These are phyloP conservation scores for Kryptopterus vitreolus DNA, from an alignment of 2,797 vertebrate species.

Conservation along the genomic window DNA sequence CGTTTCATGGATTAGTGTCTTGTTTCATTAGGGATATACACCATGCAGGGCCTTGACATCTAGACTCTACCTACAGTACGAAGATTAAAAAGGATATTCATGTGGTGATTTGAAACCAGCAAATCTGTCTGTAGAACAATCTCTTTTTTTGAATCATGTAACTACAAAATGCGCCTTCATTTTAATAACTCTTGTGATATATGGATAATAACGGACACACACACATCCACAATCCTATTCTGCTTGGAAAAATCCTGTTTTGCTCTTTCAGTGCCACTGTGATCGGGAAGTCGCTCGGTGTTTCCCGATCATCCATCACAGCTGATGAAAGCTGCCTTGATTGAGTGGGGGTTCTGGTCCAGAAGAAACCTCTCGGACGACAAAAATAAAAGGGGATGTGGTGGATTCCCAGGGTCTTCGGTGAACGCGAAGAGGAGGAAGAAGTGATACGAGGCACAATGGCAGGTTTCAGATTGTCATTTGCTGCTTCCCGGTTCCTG, in stretches of 20 bases:
- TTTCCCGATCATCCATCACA: conserved; percentile 15
- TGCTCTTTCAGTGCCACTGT: neutral
- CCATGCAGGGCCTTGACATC: conserved; percentile 13
- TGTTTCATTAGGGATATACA: neutral
- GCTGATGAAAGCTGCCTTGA: conserved; percentile 11
- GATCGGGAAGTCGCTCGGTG: conserved; percentile 6
- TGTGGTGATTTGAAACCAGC: conserved; percentile 30
- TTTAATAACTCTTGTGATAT: neutral
- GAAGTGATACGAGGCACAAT: conserved; percentile 22
- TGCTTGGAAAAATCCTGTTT: neutral
- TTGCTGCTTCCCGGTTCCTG: conserved; percentile 18
- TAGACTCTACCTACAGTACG: conserved; percentile 28
- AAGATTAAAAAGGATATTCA: conserved; percentile 27
- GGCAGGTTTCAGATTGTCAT: conserved; percentile 27
- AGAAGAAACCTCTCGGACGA: conserved; percentile 22
- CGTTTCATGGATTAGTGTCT: conserved; percentile 12
- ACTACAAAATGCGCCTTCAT: neutral
- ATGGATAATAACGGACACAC: neutral
- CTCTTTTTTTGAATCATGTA: too few relatives aligned
- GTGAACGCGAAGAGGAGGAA: neutral
- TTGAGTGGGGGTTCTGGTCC: neutral
- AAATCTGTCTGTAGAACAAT: conserved; percentile 13
- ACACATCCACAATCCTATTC: neutral
- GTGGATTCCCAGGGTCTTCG: conserved; percentile 27
- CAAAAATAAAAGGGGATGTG: conserved; percentile 8